Percentiles rank a stretch among this genome's conserved stretches.
Conservation (phyloP, 2,888 invertebrate species). For the Adelphocoris suturalis region DNA sequence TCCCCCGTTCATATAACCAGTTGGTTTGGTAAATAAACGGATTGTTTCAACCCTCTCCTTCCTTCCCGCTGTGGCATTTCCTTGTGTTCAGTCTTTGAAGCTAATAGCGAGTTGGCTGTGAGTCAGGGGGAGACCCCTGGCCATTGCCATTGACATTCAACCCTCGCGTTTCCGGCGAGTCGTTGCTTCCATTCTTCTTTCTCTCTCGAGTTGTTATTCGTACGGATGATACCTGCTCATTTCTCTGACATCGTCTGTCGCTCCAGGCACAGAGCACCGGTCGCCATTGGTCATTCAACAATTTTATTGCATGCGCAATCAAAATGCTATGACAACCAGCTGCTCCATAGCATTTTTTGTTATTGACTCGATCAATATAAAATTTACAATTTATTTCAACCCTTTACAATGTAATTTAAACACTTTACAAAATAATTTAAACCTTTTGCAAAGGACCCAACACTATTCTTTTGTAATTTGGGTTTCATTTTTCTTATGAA, state of each 20-base stretch:
- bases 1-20: constrained; percentile 4
- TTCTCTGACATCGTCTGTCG: not conserved
- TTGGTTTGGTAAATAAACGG: constrained; percentile 20
- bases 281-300: too few relatives aligned
- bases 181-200: constrained; percentile 10
- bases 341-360: too few relatives aligned
- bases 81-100: not conserved
- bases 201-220: constrained; percentile 12
- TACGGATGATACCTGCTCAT: not conserved
- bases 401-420: too few relatives aligned
- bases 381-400: too few relatives aligned
- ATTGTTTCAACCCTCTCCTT: not conserved
- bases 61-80: not conserved
- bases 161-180: constrained; percentile 21
- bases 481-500: too few relatives aligned
- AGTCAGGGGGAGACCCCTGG: not conserved
- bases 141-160: constrained; percentile 19
- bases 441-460: too few relatives aligned
- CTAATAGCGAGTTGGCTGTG: constrained; percentile 27
- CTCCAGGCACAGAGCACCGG: not conserved
- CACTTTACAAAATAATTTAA: too few relatives aligned
- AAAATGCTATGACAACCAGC: too few relatives aligned
- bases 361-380: too few relatives aligned
- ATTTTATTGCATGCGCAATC: too few relatives aligned
- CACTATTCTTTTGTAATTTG: too few relatives aligned